Evolutionary conservation across 2,113 vertebrate species (phyloP).

Genomic region (Hippocampus zosterae): DNA sequence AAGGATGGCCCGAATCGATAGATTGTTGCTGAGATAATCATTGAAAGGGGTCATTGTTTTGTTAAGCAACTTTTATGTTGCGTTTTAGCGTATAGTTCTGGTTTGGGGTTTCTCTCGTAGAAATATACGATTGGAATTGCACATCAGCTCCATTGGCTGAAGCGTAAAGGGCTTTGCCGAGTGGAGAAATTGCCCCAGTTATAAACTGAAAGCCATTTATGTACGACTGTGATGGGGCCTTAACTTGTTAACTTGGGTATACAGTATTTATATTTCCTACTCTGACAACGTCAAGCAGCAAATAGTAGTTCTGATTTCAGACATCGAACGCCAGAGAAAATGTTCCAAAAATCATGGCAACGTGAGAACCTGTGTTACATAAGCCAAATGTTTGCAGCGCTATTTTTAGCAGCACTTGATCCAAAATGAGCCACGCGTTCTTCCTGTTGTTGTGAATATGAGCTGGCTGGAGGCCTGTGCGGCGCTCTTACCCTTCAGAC

Average conservation of each 20-base stretch:
- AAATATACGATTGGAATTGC: no score
- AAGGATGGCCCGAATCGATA: background rate
- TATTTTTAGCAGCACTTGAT: slow-evolving; percentile 3
- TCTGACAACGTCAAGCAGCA: background rate
- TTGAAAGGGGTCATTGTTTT: background rate
- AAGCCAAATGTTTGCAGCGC: background rate
- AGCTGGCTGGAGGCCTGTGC: background rate
- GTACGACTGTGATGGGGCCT: background rate
- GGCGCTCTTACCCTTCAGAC: background rate
- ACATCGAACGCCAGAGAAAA: background rate
- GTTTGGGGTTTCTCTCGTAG: no score
- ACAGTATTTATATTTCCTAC: background rate
- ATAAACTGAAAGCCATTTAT: background rate
- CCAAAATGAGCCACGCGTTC: background rate
- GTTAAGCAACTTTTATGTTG: background rate
- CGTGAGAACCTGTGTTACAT: background rate
- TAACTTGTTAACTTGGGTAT: background rate
- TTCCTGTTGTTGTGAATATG: slow-evolving; percentile 1
- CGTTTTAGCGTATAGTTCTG: no score
- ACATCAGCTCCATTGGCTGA: background rate
- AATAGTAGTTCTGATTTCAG: background rate
- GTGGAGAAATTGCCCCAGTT: background rate
- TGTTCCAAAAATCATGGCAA: background rate
- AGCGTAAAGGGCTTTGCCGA: background rate
- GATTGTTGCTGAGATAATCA: no score